Percentiles rank a stretch among this genome's conserved stretches.
phyloP scores from a whole-genome alignment of 1,140 invertebrate species.

The Neuroterus valhalla region DNA sequence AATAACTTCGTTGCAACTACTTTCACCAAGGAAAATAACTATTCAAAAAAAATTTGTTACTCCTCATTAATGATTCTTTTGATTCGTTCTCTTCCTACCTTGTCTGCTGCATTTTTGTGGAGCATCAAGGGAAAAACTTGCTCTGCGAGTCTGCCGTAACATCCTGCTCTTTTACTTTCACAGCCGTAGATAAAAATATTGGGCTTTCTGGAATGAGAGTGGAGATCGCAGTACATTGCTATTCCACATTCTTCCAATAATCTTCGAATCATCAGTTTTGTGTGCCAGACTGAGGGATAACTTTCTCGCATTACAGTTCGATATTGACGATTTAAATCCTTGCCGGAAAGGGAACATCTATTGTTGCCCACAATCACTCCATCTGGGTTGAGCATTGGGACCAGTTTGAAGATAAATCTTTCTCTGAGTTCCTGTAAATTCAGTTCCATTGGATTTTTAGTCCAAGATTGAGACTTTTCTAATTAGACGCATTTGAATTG shows the following conservation, averaged over 20 bases:
- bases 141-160: constrained; percentile 87
- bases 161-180: constrained; percentile 85
- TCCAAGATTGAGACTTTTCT: too few species aligned
- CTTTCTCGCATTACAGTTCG: constrained; percentile 91
- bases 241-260: constrained; percentile 94
- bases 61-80: not conserved
- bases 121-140: constrained; percentile 95
- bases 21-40: too few species aligned
- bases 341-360: constrained; percentile 90
- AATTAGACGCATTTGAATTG: too few species aligned
- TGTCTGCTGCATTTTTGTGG: constrained; percentile 93
- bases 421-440: constrained; percentile 84
- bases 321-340: constrained; percentile 92
- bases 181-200: constrained; percentile 98
- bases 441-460: not conserved
- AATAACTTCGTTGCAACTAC: too few species aligned
- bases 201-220: constrained; percentile 95
- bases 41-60: too few species aligned
- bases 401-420: constrained; percentile 96
- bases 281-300: constrained; percentile 95
- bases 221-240: constrained; percentile 95
- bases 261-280: constrained; percentile 90
- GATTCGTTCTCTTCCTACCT: constrained; percentile 76
- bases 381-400: constrained; percentile 97
- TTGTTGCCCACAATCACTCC: constrained; percentile 96